Conservation (phyloP, 2,797 vertebrate species). For the Brachymystax lenok region DNA sequence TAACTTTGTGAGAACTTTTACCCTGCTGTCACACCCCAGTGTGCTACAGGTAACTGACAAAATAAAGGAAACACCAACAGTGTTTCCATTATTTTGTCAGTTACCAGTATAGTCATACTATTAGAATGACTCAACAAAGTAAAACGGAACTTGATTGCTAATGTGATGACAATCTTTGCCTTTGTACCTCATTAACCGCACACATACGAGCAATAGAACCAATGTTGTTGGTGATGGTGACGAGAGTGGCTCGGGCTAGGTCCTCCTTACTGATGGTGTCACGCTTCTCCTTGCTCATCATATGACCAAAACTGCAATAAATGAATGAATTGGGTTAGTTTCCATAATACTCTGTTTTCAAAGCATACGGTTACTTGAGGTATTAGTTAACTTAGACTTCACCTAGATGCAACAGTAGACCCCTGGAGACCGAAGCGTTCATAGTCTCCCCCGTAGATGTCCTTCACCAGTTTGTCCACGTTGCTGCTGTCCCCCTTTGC, state of each 20-base stretch:
- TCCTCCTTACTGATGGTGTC: conserved; percentile 89
- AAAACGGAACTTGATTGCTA: too few species aligned
- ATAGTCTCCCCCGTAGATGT: conserved; percentile 89
- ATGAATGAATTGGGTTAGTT: background rate
- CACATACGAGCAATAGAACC: conserved; percentile 89
- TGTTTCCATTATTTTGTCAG: too few species aligned
- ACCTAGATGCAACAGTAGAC: conserved; percentile 88
- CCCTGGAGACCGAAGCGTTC: conserved; percentile 86
- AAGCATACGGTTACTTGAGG: background rate
- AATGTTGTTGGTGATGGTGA: conserved; percentile 90
- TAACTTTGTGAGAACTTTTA: background rate
- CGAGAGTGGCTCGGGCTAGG: conserved; percentile 85
- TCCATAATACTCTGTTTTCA: background rate
- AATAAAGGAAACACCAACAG: too few species aligned
- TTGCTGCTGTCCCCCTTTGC: conserved; percentile 87
- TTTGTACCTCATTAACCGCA: conserved; percentile 85
- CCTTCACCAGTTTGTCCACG: conserved; percentile 85
- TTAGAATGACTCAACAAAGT: too few species aligned
- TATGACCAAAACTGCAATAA: conserved; percentile 83
- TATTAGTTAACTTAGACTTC: conserved; percentile 20
- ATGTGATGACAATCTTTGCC: too few species aligned
- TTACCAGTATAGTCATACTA: too few species aligned
- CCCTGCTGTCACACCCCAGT: background rate
- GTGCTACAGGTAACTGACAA: background rate
- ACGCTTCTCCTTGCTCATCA: conserved; percentile 89